Evolutionary conservation across 1,140 invertebrate genomes (phyloP).

Genomic region (Papilio helenus): DNA sequence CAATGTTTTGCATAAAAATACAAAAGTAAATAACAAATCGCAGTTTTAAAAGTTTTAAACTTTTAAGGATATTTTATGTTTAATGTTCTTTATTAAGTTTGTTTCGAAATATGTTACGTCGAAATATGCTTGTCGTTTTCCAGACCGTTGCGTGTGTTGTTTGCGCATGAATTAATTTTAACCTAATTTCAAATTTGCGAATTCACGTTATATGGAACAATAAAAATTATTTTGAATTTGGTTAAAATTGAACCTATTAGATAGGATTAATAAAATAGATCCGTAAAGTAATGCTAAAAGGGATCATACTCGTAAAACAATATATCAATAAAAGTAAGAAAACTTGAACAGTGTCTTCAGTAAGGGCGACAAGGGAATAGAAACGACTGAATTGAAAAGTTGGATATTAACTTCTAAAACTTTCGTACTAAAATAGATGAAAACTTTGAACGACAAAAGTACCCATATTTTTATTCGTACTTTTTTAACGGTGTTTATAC

Average conservation of each 20-base stretch:
- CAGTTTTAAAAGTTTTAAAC: background rate
- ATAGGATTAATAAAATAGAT: background rate
- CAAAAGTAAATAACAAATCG: background rate
- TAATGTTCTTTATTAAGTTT: constrained; percentile 8
- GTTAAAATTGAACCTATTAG: background rate
- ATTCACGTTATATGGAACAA: background rate
- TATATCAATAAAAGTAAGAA: constrained; percentile 14
- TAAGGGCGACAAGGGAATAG: background rate
- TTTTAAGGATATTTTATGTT: background rate
- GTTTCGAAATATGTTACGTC: constrained; percentile 5
- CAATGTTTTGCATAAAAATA: background rate
- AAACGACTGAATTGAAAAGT: constrained; percentile 9
- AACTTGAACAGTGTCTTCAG: background rate
- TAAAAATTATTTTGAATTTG: background rate
- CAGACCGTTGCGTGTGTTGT: constrained; percentile 17
- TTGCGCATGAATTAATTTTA: constrained; percentile 24
- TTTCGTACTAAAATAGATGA: constrained; percentile 15
- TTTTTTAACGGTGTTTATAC: background rate
- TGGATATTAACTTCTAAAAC: background rate
- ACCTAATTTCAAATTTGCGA: constrained; percentile 25
- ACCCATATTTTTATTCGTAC: background rate
- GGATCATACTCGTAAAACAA: background rate
- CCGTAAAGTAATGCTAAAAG: background rate
- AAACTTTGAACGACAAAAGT: background rate
- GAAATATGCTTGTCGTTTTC: constrained; percentile 13